Conservation (phyloP, 2,888 invertebrate species). For the Allophyes oxyacanthae region DNA sequence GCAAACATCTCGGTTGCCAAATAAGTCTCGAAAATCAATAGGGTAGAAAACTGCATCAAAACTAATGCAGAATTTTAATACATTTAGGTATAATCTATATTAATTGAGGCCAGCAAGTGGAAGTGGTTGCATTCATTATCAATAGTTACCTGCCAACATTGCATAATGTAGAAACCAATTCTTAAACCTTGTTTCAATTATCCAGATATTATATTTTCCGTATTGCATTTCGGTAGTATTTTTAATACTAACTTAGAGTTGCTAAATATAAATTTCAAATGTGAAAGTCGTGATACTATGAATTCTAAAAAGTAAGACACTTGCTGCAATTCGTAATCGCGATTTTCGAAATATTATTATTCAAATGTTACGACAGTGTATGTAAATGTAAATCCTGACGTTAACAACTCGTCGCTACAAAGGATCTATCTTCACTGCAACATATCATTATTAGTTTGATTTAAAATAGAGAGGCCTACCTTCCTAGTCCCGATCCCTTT, state of each 20-base stretch:
- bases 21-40: slow-evolving; percentile 39
- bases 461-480: too few species aligned
- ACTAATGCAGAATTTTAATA: slow-evolving; percentile 70
- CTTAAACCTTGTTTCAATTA: slow-evolving; percentile 57
- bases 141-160: slow-evolving; percentile 66
- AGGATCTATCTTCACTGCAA: slow-evolving; percentile 21
- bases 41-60: slow-evolving; percentile 39
- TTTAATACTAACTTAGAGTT: slow-evolving; percentile 30
- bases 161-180: slow-evolving; percentile 69
- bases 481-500: too few species aligned
- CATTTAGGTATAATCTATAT: slow-evolving; percentile 72
- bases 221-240: slow-evolving; percentile 39
- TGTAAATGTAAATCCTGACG: slow-evolving; percentile 34
- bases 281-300: slow-evolving; percentile 52
- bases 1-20: slow-evolving; percentile 15
- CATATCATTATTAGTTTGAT: slow-evolving; percentile 15
- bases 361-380: slow-evolving; percentile 42
- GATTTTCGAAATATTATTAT: slow-evolving; percentile 53
- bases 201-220: slow-evolving; percentile 51
- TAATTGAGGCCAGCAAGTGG: slow-evolving; percentile 82
- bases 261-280: slow-evolving; percentile 46
- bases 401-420: slow-evolving; percentile 20
- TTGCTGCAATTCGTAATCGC: slow-evolving; percentile 39
- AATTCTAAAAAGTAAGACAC: slow-evolving; percentile 49
- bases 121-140: slow-evolving; percentile 77